Evolutionary conservation across 2,113 vertebrate species (phyloP).

Genomic region (Melanotaenia duboulayi): DNA sequence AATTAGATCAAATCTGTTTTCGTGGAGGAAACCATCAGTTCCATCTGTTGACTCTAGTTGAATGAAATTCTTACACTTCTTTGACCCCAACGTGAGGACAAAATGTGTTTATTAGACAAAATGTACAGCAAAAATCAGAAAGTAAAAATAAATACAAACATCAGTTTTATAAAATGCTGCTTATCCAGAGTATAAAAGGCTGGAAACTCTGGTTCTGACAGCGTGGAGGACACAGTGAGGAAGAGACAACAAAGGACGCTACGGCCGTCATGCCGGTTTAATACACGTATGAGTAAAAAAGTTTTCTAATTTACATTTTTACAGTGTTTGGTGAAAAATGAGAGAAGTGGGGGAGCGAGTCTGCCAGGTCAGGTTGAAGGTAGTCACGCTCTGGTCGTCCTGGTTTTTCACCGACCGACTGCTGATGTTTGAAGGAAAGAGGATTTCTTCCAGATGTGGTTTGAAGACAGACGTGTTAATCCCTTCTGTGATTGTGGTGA

Average conservation of each 20-base stretch:
- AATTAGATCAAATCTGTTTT: too few species aligned
- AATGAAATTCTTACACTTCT: too few species aligned
- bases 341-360: background rate
- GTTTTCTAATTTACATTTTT: background rate
- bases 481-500: background rate
- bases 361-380: too few species aligned
- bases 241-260: background rate
- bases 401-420: too few species aligned
- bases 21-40: too few species aligned
- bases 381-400: too few species aligned
- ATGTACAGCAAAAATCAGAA: background rate
- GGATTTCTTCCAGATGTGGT: fast-evolving
- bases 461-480: background rate
- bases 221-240: background rate
- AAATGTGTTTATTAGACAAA: background rate
- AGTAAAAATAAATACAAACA: slow-evolving; percentile 10
- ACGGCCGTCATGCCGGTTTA: background rate
- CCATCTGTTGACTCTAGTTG: too few species aligned
- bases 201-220: too few species aligned
- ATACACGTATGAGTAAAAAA: background rate
- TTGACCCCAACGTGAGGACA: too few species aligned
- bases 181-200: background rate
- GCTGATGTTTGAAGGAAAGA: too few species aligned
- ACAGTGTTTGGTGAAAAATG: background rate
- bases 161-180: background rate